Percentiles rank a stretch among this genome's conserved stretches.
Evolutionary conservation across 2,888 invertebrate genomes (phyloP).

Genomic region (Elegia similella): DNA sequence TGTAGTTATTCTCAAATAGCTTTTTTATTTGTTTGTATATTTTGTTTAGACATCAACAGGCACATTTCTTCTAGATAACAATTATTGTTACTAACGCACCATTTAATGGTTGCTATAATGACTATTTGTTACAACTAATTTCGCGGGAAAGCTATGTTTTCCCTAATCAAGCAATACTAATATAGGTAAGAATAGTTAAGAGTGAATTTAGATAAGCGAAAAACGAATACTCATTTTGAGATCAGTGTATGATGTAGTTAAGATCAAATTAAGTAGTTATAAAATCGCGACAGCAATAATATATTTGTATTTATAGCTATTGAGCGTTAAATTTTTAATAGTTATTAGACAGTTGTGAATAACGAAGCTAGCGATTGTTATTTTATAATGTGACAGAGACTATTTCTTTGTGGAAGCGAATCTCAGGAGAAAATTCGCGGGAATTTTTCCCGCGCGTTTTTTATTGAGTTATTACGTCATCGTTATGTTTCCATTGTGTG

Average conservation of each 20-base stretch:
- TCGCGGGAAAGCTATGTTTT: constrained; percentile 69
- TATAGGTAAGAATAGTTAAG: constrained; percentile 66
- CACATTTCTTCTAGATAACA: constrained; percentile 37
- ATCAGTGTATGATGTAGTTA: constrained; percentile 72
- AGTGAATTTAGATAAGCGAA: constrained; percentile 62
- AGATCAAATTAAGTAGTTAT: constrained; percentile 45
- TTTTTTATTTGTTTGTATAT: constrained; percentile 26
- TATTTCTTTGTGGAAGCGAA: constrained; percentile 55
- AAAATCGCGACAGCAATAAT: constrained; percentile 80
- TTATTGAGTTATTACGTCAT: constrained; percentile 33
- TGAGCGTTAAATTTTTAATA: constrained; percentile 80
- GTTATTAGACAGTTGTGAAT: constrained; percentile 74
- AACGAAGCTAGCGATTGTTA: constrained; percentile 72
- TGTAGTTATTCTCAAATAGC: constrained; percentile 24
- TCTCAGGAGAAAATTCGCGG: constrained; percentile 33
- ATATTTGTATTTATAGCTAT: constrained; percentile 81
- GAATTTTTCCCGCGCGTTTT: constrained; percentile 21
- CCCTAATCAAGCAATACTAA: constrained; percentile 80
- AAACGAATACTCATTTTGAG: constrained; percentile 77
- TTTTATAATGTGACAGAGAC: constrained; percentile 66
- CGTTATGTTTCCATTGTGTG: constrained; percentile 73
- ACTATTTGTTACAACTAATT: constrained; percentile 64
- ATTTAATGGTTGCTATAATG: constrained; percentile 69
- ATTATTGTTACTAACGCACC: constrained; percentile 59
- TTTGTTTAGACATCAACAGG: constrained; percentile 23